A percentile compares a stretch with the other conserved stretches of the same genome.
Evolutionary conservation across 2,888 invertebrate species (phyloP).

Genomic region (Drosophila hamatofila): DNA sequence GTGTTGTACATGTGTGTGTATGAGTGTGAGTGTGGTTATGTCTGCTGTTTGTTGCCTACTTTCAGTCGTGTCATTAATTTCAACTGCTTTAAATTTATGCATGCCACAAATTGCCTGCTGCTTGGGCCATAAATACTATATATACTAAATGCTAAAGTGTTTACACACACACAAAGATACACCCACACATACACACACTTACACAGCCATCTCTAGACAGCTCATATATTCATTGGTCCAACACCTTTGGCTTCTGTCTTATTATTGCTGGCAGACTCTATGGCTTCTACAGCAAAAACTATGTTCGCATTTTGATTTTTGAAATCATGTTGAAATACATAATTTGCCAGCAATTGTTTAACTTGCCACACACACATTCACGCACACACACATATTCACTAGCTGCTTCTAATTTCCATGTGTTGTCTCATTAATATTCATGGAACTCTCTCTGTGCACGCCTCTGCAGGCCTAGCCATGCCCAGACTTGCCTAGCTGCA

Average conservation of each 20-base stretch:
- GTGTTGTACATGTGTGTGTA: conserved; percentile 26
- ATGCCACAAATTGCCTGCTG: conserved; percentile 60
- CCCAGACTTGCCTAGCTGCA: conserved; percentile 9
- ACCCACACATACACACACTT: neutral
- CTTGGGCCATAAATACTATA: conserved; percentile 43
- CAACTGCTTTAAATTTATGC: conserved; percentile 69
- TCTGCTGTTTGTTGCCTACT: conserved; percentile 51
- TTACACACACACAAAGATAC: neutral
- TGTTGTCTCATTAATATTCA: conserved; percentile 76
- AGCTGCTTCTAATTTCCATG: conserved; percentile 68
- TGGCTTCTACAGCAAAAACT: conserved; percentile 38
- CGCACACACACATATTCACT: conserved; percentile 12
- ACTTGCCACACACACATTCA: conserved; percentile 31
- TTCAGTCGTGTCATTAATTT: conserved; percentile 66
- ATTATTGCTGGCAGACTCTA: conserved; percentile 43
- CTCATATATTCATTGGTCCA: conserved; percentile 61
- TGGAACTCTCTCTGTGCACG: conserved; percentile 51
- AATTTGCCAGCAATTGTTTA: conserved; percentile 57
- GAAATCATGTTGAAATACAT: conserved; percentile 62
- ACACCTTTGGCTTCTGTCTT: conserved; percentile 62
- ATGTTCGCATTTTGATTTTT: conserved; percentile 62
- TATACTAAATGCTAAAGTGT: conserved; percentile 12
- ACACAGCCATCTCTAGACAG: conserved; percentile 3
- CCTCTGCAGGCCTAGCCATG: conserved; percentile 29
- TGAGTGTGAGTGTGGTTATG: conserved; percentile 5